Percentiles rank a stretch among this genome's conserved stretches.
Evolutionary conservation across 1,140 invertebrate species (phyloP).

Genomic region (Diorhabda carinulata): DNA sequence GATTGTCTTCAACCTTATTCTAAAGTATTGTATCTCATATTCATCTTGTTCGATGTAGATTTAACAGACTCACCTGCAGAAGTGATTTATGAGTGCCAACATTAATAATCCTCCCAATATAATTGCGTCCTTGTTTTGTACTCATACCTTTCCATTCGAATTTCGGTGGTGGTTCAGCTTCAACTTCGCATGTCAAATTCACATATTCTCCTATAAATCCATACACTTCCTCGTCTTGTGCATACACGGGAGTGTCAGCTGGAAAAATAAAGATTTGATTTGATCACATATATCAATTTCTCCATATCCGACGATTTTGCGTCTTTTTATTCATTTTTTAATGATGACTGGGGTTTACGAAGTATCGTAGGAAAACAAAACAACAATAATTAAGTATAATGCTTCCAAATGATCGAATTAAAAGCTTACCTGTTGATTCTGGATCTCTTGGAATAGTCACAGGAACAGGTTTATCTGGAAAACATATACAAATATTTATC

Average conservation of each 20-base stretch:
- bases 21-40: too few species aligned
- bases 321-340: neutral
- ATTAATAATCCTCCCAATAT: conserved; percentile 30
- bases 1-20: too few species aligned
- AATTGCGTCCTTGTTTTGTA: conserved; percentile 27
- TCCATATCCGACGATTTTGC: conserved; percentile 39
- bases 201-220: conserved; percentile 50
- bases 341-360: neutral
- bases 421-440: neutral
- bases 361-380: neutral
- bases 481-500: neutral
- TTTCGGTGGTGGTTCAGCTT: conserved; percentile 54
- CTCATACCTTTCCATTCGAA: conserved; percentile 52
- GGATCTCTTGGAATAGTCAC: neutral
- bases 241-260: conserved; percentile 21
- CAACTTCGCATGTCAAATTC: conserved; percentile 55
- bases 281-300: too few species aligned
- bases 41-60: too few species aligned
- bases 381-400: conserved; percentile 1
- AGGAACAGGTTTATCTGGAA: conserved; percentile 8
- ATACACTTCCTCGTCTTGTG: conserved; percentile 32
- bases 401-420: neutral
- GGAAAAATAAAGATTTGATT: neutral
- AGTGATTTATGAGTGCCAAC: conserved; percentile 26
- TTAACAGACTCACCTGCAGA: conserved; percentile 23